Percentiles rank a stretch among this genome's conserved stretches.
phyloP scores from a whole-genome alignment of 1,140 invertebrate species.

The Hyphantria cunea region DNA sequence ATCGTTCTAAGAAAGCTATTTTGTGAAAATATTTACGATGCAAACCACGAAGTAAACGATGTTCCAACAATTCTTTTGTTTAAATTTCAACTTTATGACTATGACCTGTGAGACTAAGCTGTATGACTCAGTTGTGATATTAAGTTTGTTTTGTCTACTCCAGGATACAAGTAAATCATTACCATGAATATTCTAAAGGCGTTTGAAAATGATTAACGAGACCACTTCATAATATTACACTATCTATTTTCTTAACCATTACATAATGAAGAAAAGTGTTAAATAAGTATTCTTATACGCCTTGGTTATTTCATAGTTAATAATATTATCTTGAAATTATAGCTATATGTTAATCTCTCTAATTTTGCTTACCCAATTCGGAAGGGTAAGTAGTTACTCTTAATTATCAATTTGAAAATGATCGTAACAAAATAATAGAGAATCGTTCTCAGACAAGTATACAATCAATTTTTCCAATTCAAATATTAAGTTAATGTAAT shows the following conservation, averaged over 20 bases:
- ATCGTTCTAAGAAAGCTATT: slow-evolving; percentile 50
- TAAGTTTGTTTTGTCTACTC: slow-evolving; percentile 23
- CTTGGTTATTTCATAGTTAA: too few relatives aligned
- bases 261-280: background rate
- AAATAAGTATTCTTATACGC: too few relatives aligned
- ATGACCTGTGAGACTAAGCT: background rate
- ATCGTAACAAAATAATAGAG: too few relatives aligned
- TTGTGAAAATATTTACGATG: slow-evolving; percentile 49
- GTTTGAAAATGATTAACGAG: slow-evolving; percentile 45
- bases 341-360: too few relatives aligned
- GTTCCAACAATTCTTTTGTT: background rate
- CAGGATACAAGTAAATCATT: slow-evolving; percentile 41
- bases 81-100: slow-evolving; percentile 1
- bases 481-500: too few relatives aligned
- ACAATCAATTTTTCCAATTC: too few relatives aligned
- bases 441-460: too few relatives aligned
- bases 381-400: too few relatives aligned
- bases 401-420: too few relatives aligned
- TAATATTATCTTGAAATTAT: too few relatives aligned
- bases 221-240: slow-evolving; percentile 19
- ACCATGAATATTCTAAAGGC: slow-evolving; percentile 36
- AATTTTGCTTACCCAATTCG: background rate
- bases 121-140: background rate
- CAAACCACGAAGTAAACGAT: slow-evolving; percentile 7
- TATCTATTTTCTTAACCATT: slow-evolving; percentile 30